A percentile compares a stretch with the other conserved stretches of the same genome.
Conservation (phyloP, 1,140 invertebrate genomes). For the Triops longicaudatus region DNA sequence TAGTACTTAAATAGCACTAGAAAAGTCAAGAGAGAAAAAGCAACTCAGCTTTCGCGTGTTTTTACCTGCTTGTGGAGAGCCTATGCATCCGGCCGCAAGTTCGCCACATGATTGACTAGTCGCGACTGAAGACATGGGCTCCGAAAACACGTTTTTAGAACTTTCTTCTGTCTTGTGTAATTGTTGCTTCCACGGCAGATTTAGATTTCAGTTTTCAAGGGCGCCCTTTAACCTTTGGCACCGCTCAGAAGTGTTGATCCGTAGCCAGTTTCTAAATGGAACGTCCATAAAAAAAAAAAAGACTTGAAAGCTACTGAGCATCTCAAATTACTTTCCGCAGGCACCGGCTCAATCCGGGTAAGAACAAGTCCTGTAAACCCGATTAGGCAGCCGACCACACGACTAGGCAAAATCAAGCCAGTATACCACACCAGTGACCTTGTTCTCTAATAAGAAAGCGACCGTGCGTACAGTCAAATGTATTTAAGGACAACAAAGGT, state of each 20-base stretch:
- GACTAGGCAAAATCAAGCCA: too few species aligned
- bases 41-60: not conserved
- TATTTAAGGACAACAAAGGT: not conserved
- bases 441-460: too few species aligned
- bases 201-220: constrained; percentile 15
- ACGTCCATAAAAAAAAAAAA: too few species aligned
- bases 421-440: too few species aligned
- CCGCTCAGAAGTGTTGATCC: not conserved
- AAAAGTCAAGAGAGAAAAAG: not conserved
- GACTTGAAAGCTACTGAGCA: too few species aligned
- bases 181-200: not conserved
- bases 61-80: not conserved
- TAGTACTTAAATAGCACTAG: not conserved
- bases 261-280: not conserved
- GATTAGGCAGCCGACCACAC: too few species aligned
- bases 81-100: not conserved
- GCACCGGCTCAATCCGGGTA: too few species aligned
- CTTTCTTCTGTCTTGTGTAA: constrained; percentile 8
- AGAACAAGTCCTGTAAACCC: too few species aligned
- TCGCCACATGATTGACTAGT: not conserved
- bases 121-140: constrained; percentile 8
- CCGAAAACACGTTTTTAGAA: not conserved
- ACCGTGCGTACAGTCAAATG: too few species aligned
- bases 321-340: too few species aligned
- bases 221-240: not conserved